Conservation (phyloP, 1,140 invertebrate genomes). For the Phymastichus coffea region DNA sequence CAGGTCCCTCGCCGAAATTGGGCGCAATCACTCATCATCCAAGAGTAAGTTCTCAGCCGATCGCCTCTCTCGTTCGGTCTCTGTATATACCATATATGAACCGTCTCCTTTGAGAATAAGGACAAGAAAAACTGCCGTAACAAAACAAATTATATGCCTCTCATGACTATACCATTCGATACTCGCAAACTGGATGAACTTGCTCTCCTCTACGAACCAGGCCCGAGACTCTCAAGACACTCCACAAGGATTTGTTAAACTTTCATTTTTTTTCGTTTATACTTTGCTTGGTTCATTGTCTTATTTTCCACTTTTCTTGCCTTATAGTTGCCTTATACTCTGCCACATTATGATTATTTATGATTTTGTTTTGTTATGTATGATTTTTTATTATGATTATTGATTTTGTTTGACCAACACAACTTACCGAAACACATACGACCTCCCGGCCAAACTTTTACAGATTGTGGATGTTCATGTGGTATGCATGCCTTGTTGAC, state of each 20-base stretch:
- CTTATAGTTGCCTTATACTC: too few relatives aligned
- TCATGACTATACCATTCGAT: conserved; percentile 13
- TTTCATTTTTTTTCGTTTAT: conserved; percentile 20
- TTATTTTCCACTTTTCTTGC: conserved; percentile 8
- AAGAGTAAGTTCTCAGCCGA: conserved; percentile 95
- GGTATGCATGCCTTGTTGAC: conserved; percentile 58
- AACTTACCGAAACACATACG: conserved; percentile 33
- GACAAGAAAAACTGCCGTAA: too few relatives aligned
- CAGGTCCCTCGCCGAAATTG: conserved; percentile 94
- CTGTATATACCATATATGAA: too few relatives aligned
- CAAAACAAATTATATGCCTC: conserved; percentile 28
- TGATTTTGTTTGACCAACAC: conserved; percentile 26
- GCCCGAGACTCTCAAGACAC: conserved; percentile 5
- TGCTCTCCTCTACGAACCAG: conserved; percentile 6
- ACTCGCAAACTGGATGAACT: conserved; percentile 15
- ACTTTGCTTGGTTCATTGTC: conserved; percentile 23
- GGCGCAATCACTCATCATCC: conserved; percentile 90
- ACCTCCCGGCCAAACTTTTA: conserved; percentile 49
- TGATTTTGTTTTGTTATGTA: conserved; percentile 28
- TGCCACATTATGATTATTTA: conserved; percentile 18
- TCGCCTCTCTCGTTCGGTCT: too few relatives aligned
- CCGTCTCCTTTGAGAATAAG: too few relatives aligned
- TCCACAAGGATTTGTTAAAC: conserved; percentile 1
- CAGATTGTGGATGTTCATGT: conserved; percentile 56
- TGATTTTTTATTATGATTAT: conserved; percentile 12